phyloP scores from a whole-genome alignment of 2,113 vertebrate species.

The Oplegnathus fasciatus region DNA sequence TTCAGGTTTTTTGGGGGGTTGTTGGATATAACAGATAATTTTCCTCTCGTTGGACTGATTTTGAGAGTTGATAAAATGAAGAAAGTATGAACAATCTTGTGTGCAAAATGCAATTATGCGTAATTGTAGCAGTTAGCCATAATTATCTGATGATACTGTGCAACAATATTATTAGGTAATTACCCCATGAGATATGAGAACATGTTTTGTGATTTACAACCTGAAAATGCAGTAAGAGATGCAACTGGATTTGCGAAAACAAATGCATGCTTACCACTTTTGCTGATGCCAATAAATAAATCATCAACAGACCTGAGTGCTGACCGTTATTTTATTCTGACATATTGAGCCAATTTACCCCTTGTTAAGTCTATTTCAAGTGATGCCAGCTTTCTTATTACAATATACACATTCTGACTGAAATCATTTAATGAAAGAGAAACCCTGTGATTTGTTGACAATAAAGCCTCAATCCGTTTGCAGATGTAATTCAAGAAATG shows the following conservation, averaged over 20 bases:
- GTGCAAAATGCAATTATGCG: conserved; percentile 60
- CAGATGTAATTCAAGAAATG: background rate
- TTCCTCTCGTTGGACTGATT: conserved; percentile 54
- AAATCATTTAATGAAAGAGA: background rate
- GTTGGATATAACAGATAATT: conserved; percentile 50
- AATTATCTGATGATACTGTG: conserved; percentile 62
- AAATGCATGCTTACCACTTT: conserved; percentile 85
- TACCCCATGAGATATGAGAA: conserved; percentile 31
- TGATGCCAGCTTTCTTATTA: background rate
- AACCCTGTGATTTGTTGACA: background rate
- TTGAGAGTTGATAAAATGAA: conserved; percentile 52
- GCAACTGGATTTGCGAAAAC: conserved; percentile 66
- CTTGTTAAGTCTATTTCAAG: background rate
- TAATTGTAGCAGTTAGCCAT: conserved; percentile 56
- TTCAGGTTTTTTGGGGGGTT: conserved; percentile 46
- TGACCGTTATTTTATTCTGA: background rate
- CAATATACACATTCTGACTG: background rate
- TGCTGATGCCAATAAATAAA: conserved; percentile 87
- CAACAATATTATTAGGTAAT: conserved; percentile 57
- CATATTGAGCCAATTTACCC: background rate
- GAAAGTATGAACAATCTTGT: conserved; percentile 52
- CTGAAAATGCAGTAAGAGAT: conserved; percentile 62
- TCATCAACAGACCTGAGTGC: conserved; percentile 58
- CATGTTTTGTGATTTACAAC: conserved; percentile 59
- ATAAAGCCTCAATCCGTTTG: background rate